A percentile compares a stretch with the other conserved stretches of the same genome.
Evolutionary conservation across 2,888 invertebrate genomes (phyloP).

Genomic region (Pyralis farinalis): DNA sequence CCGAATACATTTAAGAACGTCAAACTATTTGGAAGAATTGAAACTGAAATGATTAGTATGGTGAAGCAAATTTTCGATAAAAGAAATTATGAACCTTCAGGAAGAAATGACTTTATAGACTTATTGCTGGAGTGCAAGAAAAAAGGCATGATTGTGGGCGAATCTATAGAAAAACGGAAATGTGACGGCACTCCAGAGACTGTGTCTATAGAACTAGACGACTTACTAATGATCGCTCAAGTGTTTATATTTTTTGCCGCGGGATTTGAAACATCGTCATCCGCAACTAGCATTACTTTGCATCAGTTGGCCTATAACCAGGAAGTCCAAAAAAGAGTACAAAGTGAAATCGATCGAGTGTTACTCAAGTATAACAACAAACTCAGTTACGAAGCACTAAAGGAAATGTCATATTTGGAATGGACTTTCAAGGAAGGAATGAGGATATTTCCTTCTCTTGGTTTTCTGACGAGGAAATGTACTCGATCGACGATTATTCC

Average conservation of each 20-base stretch:
- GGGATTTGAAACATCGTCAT: slow-evolving; percentile 55
- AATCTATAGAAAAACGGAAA: slow-evolving; percentile 43
- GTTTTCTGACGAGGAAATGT: slow-evolving; percentile 40
- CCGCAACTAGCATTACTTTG: slow-evolving; percentile 48
- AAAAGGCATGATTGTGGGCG: slow-evolving; percentile 38
- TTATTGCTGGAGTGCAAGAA: slow-evolving; percentile 38
- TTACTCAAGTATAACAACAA: slow-evolving; percentile 34
- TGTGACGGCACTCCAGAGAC: slow-evolving; percentile 38
- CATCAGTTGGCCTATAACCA: slow-evolving; percentile 50
- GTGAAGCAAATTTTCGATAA: slow-evolving; percentile 42
- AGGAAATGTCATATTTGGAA: slow-evolving; percentile 49
- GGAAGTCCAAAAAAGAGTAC: slow-evolving; percentile 40
- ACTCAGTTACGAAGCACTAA: slow-evolving; percentile 46
- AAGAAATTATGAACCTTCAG: slow-evolving; percentile 42
- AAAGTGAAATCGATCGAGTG: slow-evolving; percentile 42
- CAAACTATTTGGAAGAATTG: slow-evolving; percentile 30
- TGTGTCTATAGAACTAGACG: slow-evolving; percentile 34
- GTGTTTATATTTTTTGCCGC: slow-evolving; percentile 53
- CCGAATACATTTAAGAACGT: slow-evolving; percentile 36
- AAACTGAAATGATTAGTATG: slow-evolving; percentile 35
- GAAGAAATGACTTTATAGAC: slow-evolving; percentile 49
- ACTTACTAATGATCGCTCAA: slow-evolving; percentile 42
- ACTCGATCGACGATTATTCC: slow-evolving; percentile 40
- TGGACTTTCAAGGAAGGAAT: no score
- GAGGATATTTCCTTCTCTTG: no score